A percentile compares a stretch with the other conserved stretches of the same genome.
Conservation (phyloP, 2,797 vertebrate species). For the Artibeus jamaicensis region DNA sequence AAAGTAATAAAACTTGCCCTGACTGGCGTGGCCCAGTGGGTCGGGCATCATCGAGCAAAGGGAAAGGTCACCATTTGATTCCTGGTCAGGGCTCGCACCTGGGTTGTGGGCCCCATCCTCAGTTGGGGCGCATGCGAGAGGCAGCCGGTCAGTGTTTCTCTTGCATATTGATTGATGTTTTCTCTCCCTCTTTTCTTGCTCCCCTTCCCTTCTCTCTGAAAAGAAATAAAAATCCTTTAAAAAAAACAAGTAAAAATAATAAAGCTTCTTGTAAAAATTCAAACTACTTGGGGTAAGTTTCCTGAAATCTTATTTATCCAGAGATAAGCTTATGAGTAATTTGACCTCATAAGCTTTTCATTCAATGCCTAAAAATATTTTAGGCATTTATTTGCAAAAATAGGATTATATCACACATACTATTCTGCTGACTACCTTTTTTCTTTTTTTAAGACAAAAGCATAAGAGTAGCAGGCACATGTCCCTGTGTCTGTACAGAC, state of each 20-base stretch:
- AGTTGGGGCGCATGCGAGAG: too few species aligned
- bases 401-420: neutral
- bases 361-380: neutral
- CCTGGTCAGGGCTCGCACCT: too few species aligned
- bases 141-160: too few species aligned
- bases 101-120: too few species aligned
- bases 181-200: too few species aligned
- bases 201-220: too few species aligned
- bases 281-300: neutral
- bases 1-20: neutral
- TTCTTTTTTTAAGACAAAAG: neutral
- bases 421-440: neutral
- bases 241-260: too few species aligned
- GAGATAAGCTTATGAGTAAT: neutral
- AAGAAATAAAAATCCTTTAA: too few species aligned
- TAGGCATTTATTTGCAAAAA: neutral
- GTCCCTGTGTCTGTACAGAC: neutral
- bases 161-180: too few species aligned
- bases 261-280: neutral
- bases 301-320: neutral
- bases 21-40: too few species aligned
- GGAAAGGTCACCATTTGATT: too few species aligned
- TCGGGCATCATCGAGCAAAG: too few species aligned
- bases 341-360: neutral
- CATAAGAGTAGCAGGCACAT: neutral